A percentile compares a stretch with the other conserved stretches of the same genome.
Conservation (phyloP, 2,888 invertebrate species). For the Lordiphosa andalusiaca region DNA sequence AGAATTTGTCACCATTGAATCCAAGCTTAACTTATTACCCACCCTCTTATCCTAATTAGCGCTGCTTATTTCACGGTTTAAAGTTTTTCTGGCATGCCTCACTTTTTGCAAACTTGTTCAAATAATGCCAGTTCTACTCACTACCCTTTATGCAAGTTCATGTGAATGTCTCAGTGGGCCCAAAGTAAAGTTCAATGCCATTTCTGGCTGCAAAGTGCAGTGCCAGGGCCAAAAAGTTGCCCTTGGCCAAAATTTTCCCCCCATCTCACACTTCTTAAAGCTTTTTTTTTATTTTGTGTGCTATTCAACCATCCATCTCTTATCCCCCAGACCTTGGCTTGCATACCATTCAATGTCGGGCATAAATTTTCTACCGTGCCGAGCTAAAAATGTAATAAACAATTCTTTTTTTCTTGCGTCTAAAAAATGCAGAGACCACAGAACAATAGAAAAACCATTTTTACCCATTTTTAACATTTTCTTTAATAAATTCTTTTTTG, state of each 20-base stretch:
- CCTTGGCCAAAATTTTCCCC: constrained; percentile 32
- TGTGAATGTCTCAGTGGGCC: not conserved
- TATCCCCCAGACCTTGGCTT: constrained; percentile 22
- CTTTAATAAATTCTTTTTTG: constrained; percentile 53
- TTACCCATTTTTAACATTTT: constrained; percentile 60
- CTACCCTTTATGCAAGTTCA: not conserved
- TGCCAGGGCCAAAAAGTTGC: constrained; percentile 48
- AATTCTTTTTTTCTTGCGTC: constrained; percentile 49
- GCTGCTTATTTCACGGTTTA: not conserved
- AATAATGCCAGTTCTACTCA: not conserved
- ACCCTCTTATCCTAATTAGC: too few species aligned
- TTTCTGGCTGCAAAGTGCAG: constrained; percentile 36
- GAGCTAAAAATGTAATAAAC: constrained; percentile 57
- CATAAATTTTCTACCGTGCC: constrained; percentile 53
- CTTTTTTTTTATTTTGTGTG: not conserved
- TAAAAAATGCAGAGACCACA: constrained; percentile 35
- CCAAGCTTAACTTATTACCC: too few species aligned
- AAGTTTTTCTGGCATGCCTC: constrained; percentile 4
- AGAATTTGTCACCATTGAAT: too few species aligned
- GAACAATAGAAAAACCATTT: constrained; percentile 58
- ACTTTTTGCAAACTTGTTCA: not conserved
- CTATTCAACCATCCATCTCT: constrained; percentile 6
- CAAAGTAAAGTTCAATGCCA: constrained; percentile 46
- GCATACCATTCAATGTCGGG: constrained; percentile 59
- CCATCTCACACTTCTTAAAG: not conserved